phyloP scores from a whole-genome alignment of 2,113 vertebrate genomes.

The Garra rufa region DNA sequence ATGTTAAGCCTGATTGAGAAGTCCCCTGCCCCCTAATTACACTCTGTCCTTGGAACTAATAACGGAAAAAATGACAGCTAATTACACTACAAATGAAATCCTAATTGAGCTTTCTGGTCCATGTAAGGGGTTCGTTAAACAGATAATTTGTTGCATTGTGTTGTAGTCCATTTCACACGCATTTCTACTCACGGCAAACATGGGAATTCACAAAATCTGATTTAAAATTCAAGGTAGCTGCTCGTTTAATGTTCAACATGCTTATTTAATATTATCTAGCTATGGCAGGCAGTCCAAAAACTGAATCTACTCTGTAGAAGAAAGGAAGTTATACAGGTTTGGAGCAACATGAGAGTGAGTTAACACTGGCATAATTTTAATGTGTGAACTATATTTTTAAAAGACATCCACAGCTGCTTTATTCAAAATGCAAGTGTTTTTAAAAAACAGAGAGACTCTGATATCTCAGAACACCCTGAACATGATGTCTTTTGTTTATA shows the following conservation, averaged over 20 bases:
- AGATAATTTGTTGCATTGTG: not conserved
- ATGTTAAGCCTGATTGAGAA: constrained; percentile 31
- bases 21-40: constrained; percentile 38
- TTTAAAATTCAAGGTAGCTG: constrained; percentile 20
- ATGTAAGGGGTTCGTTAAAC: not conserved
- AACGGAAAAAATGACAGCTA: constrained; percentile 36
- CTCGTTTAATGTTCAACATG: not conserved
- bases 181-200: constrained; percentile 20
- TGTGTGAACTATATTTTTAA: not conserved
- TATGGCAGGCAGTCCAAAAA: not conserved
- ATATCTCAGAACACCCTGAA: constrained; percentile 15
- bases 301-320: not conserved
- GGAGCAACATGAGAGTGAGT: not conserved
- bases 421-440: not conserved
- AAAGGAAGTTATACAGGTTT: not conserved
- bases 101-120: constrained; percentile 43
- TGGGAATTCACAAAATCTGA: not conserved
- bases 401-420: not conserved
- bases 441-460: not conserved
- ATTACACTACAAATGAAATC: constrained; percentile 46
- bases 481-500: not conserved
- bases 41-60: constrained; percentile 25
- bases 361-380: not conserved
- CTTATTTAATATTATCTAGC: constrained; percentile 14
- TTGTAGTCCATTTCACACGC: not conserved